A percentile compares a stretch with the other conserved stretches of the same genome.
These are phyloP conservation scores for Radopholus similis DNA, from an alignment of 1,140 invertebrate genomes.

Conservation along the genomic window DNA sequence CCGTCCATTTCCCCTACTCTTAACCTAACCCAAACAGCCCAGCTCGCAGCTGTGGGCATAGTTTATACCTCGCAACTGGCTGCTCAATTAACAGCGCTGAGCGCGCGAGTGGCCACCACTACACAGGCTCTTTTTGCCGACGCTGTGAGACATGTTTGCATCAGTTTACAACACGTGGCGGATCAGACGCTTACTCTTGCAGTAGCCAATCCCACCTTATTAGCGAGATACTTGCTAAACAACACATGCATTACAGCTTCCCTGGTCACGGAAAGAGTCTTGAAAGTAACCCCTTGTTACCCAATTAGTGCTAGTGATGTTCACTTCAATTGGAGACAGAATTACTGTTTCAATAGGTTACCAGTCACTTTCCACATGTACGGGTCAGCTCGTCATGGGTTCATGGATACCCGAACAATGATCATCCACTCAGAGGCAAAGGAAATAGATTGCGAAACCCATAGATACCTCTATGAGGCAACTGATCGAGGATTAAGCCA, in stretches of 20 bases:
- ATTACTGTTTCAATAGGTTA: background rate
- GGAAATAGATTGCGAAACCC: background rate
- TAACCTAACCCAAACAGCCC: background rate
- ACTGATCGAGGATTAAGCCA: background rate
- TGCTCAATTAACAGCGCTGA: background rate
- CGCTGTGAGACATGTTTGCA: background rate
- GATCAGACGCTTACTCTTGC: background rate
- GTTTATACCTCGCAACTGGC: background rate
- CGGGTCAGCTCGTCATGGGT: background rate
- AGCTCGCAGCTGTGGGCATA: background rate
- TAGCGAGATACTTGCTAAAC: conserved; percentile 1
- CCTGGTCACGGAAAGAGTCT: background rate
- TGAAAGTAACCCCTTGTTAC: background rate
- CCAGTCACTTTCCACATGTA: background rate
- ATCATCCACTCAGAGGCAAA: background rate
- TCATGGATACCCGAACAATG: background rate
- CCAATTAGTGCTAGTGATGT: background rate
- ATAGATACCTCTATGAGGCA: background rate
- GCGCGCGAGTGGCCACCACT: background rate
- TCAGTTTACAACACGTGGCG: background rate
- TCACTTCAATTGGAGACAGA: conserved; percentile 6
- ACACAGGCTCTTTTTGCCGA: conserved; percentile 1
- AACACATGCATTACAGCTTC: background rate
- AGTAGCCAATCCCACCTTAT: background rate
- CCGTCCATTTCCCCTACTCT: background rate